Conservation (phyloP, 2,888 invertebrate genomes). For the Steromphala cineraria region DNA sequence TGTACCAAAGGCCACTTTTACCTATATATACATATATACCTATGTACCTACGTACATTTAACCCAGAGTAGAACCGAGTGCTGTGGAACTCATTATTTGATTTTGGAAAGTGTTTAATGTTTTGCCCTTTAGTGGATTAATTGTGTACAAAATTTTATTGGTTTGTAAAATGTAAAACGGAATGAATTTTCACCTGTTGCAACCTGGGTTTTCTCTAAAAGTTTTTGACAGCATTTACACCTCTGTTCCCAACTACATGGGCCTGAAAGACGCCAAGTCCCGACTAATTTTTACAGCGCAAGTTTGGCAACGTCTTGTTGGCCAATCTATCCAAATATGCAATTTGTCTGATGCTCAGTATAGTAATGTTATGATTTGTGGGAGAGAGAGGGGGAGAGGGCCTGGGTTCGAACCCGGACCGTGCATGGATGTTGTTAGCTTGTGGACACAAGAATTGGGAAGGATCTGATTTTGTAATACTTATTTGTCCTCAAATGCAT, state of each 20-base stretch:
- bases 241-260: background rate
- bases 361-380: background rate
- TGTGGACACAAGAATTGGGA: background rate
- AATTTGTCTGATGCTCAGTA: constrained; percentile 16
- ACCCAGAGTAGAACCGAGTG: background rate
- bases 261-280: background rate
- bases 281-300: background rate
- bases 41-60: background rate
- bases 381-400: background rate
- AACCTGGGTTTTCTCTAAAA: background rate
- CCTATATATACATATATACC: background rate
- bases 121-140: constrained; percentile 9
- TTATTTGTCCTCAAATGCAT: constrained; percentile 20
- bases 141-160: constrained; percentile 11
- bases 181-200: constrained; percentile 12
- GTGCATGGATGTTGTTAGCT: background rate
- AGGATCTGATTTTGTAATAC: constrained; percentile 15
- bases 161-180: constrained; percentile 5
- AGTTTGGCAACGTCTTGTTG: background rate
- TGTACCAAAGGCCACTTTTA: background rate
- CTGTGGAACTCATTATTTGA: background rate
- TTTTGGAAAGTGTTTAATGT: constrained; percentile 1
- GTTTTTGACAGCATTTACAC: constrained; percentile 18
- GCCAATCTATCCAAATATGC: constrained; percentile 6
- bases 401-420: background rate